phyloP scores from a whole-genome alignment of 2,888 invertebrate species.

The Scrobipalpa costella region DNA sequence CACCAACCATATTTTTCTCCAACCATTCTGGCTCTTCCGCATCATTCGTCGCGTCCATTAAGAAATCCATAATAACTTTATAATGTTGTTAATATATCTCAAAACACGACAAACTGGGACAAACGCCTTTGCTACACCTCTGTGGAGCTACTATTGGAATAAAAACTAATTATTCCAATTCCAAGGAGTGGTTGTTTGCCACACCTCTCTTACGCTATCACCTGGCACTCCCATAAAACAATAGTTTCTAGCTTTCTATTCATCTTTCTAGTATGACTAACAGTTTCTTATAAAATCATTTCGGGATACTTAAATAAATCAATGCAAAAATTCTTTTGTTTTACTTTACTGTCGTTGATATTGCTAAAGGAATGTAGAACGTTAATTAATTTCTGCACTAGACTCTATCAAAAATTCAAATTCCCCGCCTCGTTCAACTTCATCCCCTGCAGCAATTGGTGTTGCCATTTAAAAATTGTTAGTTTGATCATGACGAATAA shows the following conservation, averaged over 20 bases:
- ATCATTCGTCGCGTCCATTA: constrained; percentile 70
- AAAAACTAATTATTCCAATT: constrained; percentile 70
- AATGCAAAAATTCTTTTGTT: background rate
- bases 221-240: constrained; percentile 56
- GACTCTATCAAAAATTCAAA: constrained; percentile 32
- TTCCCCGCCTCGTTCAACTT: constrained; percentile 33
- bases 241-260: constrained; percentile 24
- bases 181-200: constrained; percentile 68
- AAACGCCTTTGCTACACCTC: constrained; percentile 42
- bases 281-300: background rate
- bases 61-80: constrained; percentile 56
- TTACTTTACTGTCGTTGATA: background rate
- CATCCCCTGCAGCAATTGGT: constrained; percentile 26
- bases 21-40: constrained; percentile 85
- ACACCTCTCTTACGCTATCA: constrained; percentile 63
- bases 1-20: constrained; percentile 84
- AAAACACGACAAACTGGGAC: constrained; percentile 31
- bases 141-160: constrained; percentile 48
- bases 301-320: background rate
- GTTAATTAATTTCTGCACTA: background rate
- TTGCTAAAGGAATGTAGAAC: background rate
- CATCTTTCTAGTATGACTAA: background rate
- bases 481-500: background rate
- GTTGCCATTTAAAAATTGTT: constrained; percentile 22
- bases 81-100: constrained; percentile 25